Evolutionary conservation across 2,797 vertebrate species (phyloP), one percentile per base, ranked within the genome.

Genomic region (Tiaroga cobitis): DNA sequence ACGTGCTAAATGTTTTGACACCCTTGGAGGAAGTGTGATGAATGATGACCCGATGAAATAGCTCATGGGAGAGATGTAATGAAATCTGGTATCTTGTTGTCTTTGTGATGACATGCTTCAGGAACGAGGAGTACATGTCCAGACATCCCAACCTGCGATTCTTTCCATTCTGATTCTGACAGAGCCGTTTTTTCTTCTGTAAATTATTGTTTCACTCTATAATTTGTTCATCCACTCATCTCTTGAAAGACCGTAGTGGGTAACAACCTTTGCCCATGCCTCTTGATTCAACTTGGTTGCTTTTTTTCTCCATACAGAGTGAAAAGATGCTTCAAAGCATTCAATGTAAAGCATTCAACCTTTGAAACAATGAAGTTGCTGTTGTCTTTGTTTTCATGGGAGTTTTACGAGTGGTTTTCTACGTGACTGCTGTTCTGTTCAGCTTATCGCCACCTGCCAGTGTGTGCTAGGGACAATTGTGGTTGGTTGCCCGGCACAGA

Each of bases 381-480:
- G 54, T 54, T 86, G 72, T 77, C 86, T 87, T 89, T 89, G 89
- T 90, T 86, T 87, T 85, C 88, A 70, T 85, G 59, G 70, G 82
- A 89, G 76, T 88, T 89, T 90, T 90, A 90, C 81, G 86, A 89
- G 43, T 43, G 32, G 54, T 74, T 85, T 81, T 89, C 59, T 80
- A 29, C 59, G 32, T 81, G 68, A 87, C 87, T 88, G 88, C 90
- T 89, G 89, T 81, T 85, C 87, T 85, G 80, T 82, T 80, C 63
- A 67, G 89, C 86, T 89, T 89, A 90, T 89, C 74, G 54, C 87
- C 90, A 90, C 90, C 90, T 90, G 90, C 89, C 87, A 88, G 84
- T 84, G 63, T 89, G 86, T 77, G 80, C 84, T 46, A 68, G 85
- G 56, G 73, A 79, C 56, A 70, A 67, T 87, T 83, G 82, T 89